Evolutionary conservation across 1,140 invertebrate genomes (phyloP).

Genomic region (Pseudomyrmex gracilis): DNA sequence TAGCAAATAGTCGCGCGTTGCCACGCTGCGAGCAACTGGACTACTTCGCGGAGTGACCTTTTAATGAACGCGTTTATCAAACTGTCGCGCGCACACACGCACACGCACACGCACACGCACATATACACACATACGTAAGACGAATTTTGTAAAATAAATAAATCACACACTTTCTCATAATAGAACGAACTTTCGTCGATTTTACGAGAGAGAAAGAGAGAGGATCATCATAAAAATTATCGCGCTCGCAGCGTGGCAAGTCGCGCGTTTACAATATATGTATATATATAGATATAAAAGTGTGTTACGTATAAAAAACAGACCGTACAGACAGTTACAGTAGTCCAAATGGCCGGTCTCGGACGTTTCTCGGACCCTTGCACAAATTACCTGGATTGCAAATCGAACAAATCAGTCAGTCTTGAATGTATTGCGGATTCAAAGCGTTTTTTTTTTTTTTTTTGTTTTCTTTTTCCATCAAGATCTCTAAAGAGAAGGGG

Average conservation of each 20-base stretch:
- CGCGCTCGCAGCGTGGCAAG: slow-evolving; percentile 8
- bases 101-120: not conserved
- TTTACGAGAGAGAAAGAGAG: not conserved
- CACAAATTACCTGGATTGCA: not conserved
- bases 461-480: not conserved
- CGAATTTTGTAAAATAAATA: slow-evolving; percentile 19
- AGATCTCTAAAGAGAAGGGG: not conserved
- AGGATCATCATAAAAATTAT: slow-evolving; percentile 18
- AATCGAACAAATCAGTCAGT: slow-evolving; percentile 23
- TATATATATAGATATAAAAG: slow-evolving; percentile 51
- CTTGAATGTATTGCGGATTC: slow-evolving; percentile 34
- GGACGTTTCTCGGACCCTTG: slow-evolving; percentile 4
- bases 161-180: not conserved
- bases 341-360: slow-evolving; percentile 14
- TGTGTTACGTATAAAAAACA: slow-evolving; percentile 59
- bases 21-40: not conserved
- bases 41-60: too few species aligned
- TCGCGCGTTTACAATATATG: slow-evolving; percentile 30
- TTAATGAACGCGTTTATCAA: too few species aligned
- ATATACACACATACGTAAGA: not conserved
- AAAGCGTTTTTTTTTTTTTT: not conserved
- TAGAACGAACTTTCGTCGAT: too few species aligned
- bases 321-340: slow-evolving; percentile 21
- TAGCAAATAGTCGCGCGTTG: slow-evolving; percentile 14
- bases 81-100: too few species aligned